Evolutionary conservation across 2,888 invertebrate genomes (phyloP), one percentile per base, ranked within the genome.

Genomic region (Xestobium rufovillosum): DNA sequence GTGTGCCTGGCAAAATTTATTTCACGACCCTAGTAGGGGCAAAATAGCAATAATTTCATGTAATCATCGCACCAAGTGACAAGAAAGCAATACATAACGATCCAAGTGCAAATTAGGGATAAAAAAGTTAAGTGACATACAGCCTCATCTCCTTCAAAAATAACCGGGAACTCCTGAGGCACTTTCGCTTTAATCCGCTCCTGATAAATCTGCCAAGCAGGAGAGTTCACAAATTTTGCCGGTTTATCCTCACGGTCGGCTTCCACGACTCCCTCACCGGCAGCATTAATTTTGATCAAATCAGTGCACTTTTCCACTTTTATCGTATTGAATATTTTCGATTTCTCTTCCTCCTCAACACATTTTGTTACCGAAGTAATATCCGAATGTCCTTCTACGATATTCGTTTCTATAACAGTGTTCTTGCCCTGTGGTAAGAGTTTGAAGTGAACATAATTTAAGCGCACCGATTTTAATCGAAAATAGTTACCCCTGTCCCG

Each of bases 121-220:
- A 40, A 38, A 31, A 36, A 35, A 27, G 12, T 27, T 26, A 37
- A 32, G 17, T 36, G 39, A 57, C 58, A 43, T 57, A 57, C 58
- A 43, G 48, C 43, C 45, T 60, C 61, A 43, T 61, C 59, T 16
- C 51, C 55, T 52, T 62, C 60, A 3, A 50, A 47, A 30, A 62
- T 62, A 19, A 57, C 53, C 3, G 59, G 51, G 42, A 59, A 60
- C 31, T 50, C 49, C 3, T 46, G 48, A 3, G 56, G 48, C n/a
- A n/a, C n/a, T n/a, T n/a, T n/a, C 1, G 52, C 45, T 28, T 48
- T 52, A 3, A 42, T 38, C 12, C 43, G 31, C 12, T 39, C 41
- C 16, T 43, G 36, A 28, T 42, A 43, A 26, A 43, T 26, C 23
- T 45, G 34, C 39, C 44, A 41, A 4, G 48, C 26, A 13, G 40